Evolutionary conservation across 2,888 invertebrate genomes (phyloP).

Genomic region (Drosophila monieri): DNA sequence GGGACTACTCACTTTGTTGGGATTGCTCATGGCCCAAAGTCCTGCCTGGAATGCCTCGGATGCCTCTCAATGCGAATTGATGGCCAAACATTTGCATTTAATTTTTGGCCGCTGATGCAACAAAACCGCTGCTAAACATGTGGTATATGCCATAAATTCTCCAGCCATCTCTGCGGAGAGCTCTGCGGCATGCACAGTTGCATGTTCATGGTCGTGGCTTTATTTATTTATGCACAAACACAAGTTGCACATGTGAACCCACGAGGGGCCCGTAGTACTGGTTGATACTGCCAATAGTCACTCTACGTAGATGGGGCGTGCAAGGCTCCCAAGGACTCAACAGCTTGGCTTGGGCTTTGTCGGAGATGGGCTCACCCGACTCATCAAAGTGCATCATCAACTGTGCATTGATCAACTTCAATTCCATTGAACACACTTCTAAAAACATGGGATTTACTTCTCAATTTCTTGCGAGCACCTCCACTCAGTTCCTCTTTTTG

Average conservation of each 20-base stretch:
- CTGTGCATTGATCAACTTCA: constrained; percentile 14
- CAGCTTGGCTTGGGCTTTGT: neutral
- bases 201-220: constrained; percentile 50
- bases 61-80: constrained; percentile 18
- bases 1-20: neutral
- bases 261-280: constrained; percentile 19
- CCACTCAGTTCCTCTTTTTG: neutral
- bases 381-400: constrained; percentile 11
- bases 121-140: constrained; percentile 41
- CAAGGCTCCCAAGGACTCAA: constrained; percentile 15
- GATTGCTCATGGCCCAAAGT: neutral
- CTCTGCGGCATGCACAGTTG: constrained; percentile 52
- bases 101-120: constrained; percentile 25
- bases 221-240: constrained; percentile 63
- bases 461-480: neutral
- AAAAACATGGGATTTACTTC: constrained; percentile 18
- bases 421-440: constrained; percentile 18
- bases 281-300: too few species aligned
- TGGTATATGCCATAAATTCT: constrained; percentile 73
- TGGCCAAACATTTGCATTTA: constrained; percentile 42
- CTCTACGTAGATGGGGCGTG: neutral
- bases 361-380: neutral
- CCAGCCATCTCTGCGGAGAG: constrained; percentile 22
- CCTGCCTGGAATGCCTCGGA: constrained; percentile 20
- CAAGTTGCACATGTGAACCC: constrained; percentile 49